These are phyloP conservation scores for Sylvicola cinctus DNA, from an alignment of 2,888 invertebrate species.

Conservation along the genomic window DNA sequence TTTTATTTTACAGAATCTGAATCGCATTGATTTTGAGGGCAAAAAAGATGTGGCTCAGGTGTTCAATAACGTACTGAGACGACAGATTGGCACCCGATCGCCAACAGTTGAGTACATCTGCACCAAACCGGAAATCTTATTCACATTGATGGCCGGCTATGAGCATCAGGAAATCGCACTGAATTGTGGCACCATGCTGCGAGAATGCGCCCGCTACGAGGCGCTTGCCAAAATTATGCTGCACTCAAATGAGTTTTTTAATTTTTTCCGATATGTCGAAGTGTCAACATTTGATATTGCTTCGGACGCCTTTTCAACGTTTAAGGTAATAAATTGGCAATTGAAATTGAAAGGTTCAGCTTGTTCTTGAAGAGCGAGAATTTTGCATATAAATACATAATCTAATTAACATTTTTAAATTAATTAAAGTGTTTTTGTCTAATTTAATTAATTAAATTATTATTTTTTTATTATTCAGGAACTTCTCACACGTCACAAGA, in stretches of 20 bases:
- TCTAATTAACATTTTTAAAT: background rate
- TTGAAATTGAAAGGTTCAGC: too few relatives aligned
- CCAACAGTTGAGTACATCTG: conserved; percentile 98
- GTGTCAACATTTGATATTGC: conserved; percentile 99
- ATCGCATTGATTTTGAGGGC: conserved; percentile 68
- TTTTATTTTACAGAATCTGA: conserved; percentile 32
- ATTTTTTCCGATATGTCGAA: conserved; percentile 99
- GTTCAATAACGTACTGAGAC: conserved; percentile 94
- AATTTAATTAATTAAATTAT: too few relatives aligned
- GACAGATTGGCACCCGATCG: conserved; percentile 94
- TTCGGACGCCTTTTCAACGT: conserved; percentile 99
- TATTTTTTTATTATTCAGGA: conserved; percentile 37
- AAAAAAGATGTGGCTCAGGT: conserved; percentile 99
- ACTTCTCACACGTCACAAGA: conserved; percentile 82
- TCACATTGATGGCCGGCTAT: conserved; percentile 88
- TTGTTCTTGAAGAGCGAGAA: too few relatives aligned
- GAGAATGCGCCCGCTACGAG: conserved; percentile 96
- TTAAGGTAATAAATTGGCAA: too few relatives aligned
- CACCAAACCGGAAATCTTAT: conserved; percentile 90
- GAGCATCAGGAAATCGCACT: conserved; percentile 97
- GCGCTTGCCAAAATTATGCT: conserved; percentile 97
- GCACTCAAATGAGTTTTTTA: conserved; percentile 94
- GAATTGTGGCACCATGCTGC: conserved; percentile 96
- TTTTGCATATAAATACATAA: background rate
- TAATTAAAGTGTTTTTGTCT: too few relatives aligned